A percentile compares a stretch with the other conserved stretches of the same genome.
Conservation (phyloP, 2,113 vertebrate species). For the Pyxicephalus adspersus region DNA sequence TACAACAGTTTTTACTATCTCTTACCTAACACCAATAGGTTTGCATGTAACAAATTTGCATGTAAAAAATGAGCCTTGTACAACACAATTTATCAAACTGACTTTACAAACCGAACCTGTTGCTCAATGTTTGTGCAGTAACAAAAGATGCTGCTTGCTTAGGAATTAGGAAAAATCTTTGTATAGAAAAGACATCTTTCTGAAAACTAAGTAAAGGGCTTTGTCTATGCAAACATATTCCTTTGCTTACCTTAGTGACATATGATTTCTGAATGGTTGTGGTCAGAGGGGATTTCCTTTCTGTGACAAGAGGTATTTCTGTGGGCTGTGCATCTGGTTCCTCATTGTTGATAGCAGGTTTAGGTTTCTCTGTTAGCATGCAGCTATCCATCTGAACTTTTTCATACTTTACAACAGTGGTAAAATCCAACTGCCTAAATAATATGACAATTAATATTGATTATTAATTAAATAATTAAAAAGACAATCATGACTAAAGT, state of each 20-base stretch:
- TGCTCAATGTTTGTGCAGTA: too few relatives aligned
- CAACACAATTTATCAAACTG: too few relatives aligned
- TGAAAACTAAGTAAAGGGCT: too few relatives aligned
- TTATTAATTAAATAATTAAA: constrained; percentile 23
- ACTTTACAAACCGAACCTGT: too few relatives aligned
- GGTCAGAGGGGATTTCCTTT: constrained; percentile 57
- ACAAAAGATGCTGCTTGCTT: too few relatives aligned
- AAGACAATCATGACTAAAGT: not conserved
- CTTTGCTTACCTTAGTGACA: constrained; percentile 29
- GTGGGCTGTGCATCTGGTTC: constrained; percentile 65
- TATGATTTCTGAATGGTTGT: not conserved
- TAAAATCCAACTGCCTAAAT: constrained; percentile 85
- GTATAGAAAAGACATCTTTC: too few relatives aligned
- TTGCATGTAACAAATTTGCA: too few relatives aligned
- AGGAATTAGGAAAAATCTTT: too few relatives aligned
- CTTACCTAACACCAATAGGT: too few relatives aligned
- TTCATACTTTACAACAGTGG: constrained; percentile 76
- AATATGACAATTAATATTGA: constrained; percentile 37
- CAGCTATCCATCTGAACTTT: constrained; percentile 83
- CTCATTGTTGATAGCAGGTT: constrained; percentile 62
- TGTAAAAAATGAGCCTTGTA: too few relatives aligned
- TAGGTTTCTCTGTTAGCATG: constrained; percentile 72
- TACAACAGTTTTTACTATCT: too few relatives aligned
- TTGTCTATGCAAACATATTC: not conserved
- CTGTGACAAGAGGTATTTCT: constrained; percentile 63